Evolutionary conservation across 2,113 vertebrate genomes (phyloP).

Genomic region (Apteryx mantelli): DNA sequence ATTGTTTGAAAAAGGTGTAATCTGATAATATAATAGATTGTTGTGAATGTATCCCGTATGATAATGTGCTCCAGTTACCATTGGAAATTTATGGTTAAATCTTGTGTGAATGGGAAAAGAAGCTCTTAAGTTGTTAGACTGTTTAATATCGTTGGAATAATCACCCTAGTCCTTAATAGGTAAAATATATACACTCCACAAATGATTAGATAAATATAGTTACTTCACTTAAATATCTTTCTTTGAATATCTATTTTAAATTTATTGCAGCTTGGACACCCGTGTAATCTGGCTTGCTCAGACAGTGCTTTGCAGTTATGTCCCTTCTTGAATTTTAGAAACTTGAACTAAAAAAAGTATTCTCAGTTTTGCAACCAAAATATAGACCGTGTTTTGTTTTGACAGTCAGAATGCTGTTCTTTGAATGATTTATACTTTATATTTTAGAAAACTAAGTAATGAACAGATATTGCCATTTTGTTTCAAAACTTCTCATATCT

Average conservation of each 20-base stretch:
- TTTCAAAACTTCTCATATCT: neutral
- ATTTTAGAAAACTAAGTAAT: neutral
- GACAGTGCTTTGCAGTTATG: neutral
- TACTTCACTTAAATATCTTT: neutral
- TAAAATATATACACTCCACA: neutral
- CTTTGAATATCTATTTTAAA: neutral
- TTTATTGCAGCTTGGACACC: neutral
- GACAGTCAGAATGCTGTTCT: neutral
- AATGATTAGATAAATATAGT: neutral
- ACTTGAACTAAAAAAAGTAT: neutral
- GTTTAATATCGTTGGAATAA: neutral
- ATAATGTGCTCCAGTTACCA: no score
- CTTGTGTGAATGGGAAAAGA: neutral
- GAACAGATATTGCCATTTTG: neutral
- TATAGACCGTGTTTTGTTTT: neutral
- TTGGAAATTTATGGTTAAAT: neutral
- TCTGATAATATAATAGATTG: neutral
- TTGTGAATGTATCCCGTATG: neutral
- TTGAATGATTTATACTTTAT: neutral
- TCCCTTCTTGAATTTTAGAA: neutral
- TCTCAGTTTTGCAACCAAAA: neutral
- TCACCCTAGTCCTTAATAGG: neutral
- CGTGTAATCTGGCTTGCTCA: neutral
- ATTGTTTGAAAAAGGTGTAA: constrained; percentile 13
- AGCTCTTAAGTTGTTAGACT: neutral